These are phyloP conservation scores for Zaprionus lineosus DNA, from an alignment of 2,888 invertebrate genomes.

Conservation along the genomic window DNA sequence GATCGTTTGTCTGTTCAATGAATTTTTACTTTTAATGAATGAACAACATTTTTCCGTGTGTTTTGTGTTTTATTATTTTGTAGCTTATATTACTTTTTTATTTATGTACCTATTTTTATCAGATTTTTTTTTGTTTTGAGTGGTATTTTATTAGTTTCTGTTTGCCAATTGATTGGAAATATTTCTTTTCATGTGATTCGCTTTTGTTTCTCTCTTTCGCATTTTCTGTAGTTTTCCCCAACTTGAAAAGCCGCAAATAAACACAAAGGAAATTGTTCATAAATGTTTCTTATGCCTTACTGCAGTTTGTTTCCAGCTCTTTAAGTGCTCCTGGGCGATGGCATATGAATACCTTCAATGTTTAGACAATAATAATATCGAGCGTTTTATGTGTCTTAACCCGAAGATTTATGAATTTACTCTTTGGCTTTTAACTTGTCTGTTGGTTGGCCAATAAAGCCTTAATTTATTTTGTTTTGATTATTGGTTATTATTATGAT, in stretches of 20 bases:
- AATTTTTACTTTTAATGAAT: conserved; percentile 69
- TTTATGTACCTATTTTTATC: conserved; percentile 28
- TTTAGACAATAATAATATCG: conserved; percentile 69
- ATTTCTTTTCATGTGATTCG: conserved; percentile 78
- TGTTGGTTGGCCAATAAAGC: conserved; percentile 69
- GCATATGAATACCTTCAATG: conserved; percentile 61
- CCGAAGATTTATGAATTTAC: conserved; percentile 57
- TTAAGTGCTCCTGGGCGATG: conserved; percentile 52
- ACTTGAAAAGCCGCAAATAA: conserved; percentile 56
- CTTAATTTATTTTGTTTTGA: conserved; percentile 72
- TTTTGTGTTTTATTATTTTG: conserved; percentile 25
- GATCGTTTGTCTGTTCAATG: conserved; percentile 58
- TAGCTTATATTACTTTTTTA: conserved; percentile 22
- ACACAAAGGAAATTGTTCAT: conserved; percentile 39
- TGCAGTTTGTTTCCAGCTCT: neutral
- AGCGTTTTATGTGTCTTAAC: conserved; percentile 57
- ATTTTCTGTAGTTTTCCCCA: too few species aligned
- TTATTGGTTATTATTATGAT: conserved; percentile 61
- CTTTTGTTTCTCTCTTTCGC: too few species aligned
- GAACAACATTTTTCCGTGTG: conserved; percentile 66
- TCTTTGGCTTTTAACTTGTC: conserved; percentile 51
- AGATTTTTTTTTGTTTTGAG: conserved; percentile 1
- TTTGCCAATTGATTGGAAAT: conserved; percentile 77
- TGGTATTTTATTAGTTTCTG: conserved; percentile 66
- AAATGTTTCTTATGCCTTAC: conserved; percentile 12